Base-by-base conservation (phyloP, 2,113 vertebrate species). In the Corythornis vintsioides region DNA sequence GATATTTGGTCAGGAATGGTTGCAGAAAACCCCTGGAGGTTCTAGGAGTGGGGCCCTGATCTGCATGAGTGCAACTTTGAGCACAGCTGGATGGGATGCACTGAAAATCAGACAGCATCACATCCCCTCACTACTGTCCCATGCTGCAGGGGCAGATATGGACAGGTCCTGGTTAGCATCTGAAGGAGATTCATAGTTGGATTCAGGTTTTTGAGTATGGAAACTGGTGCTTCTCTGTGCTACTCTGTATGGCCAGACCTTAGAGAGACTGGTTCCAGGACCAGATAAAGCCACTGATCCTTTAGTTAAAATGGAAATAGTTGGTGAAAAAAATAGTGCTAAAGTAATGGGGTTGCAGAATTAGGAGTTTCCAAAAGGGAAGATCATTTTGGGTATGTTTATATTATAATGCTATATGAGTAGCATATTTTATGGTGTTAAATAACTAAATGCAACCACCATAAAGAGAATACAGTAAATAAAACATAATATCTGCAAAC, bases 91-190 rank as follows among this genome's bases (percentile, higher is more conserved):
- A n/a, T 8, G n/a, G 31, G 40, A 50, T 73, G 35, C 2, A 3
- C 33, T 72, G 11, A 4, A 74, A 72, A 86, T 50, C 20, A 26
- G 64, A 33, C 8, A 13, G 43, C 57, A 29, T 38, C 0, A 0
- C 43, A 56, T 38, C 22, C 35, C 21, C 43, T 43, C 1, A 4
- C n/a, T 25, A 52, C 0, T 3, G 28, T 79, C 16, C 59, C 4
- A 1, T 1, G 4, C 26, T 5, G 5, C 38, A 61, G 59, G 15
- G 20, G 8, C 7, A 4, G 64, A 6, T 15, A 61, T 48, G 5
- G 9, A 50, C 1, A 5, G 59, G 42, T 28, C 17, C 19, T 60
- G 3, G 1, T 65, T 88, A 71, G 28, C 24, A 71, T 0, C 0
- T 38, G 64, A 84, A 84, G 47, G 15, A 79, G 15, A 79, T 55